Base-by-base conservation (phyloP, 1,140 invertebrate genomes). In the Bombus ignitus region DNA sequence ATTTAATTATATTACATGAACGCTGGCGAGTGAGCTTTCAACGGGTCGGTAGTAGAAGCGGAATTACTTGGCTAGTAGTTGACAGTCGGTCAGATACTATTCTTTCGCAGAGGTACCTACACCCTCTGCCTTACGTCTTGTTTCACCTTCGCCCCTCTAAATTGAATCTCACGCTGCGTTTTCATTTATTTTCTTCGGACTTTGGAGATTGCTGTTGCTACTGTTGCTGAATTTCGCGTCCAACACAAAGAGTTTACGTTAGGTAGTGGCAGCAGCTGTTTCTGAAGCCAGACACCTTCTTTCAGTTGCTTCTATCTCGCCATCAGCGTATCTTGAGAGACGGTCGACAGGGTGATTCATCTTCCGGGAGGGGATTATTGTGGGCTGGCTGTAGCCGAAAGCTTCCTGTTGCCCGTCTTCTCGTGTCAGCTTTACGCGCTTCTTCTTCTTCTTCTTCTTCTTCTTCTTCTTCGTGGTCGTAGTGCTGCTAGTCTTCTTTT, bases 281-380 rank as follows among this genome's bases (percentile, higher is more conserved):
- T 75, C 53, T 71, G 70, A 85, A 80, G 57, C 83, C 39, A 80
- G 83, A 53, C 85, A 86, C 83, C 90, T 91, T 88, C 88, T 87
- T 90, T 87, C 85, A 81, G 68, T 73, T 44, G 72, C 77, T 86
- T 87, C 83, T 85, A 88, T 90, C 89, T 88, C 81, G 83, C 85
- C 89, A 76, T 81, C 83, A 72, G 68, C 68, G 88, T 79, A 83
- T 84, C 84, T 78, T 84, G 86, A 83, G 87, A 89, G 83, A 88
- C 83, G 87, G 83, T 88, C 84, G 85, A 90, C 88, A 89, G 86
- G 87, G 87, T 90, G 92, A 93, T 93, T 93, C 91, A 92, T 93
- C 92, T 92, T 93, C 88, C 82, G 72, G 62, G 62, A 79, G 81
- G 87, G 88, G 88, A 93, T 93, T 93, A 93, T 91, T 90, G 89